Percentiles rank a stretch among this genome's conserved stretches.
Evolutionary conservation across 2,113 vertebrate genomes (phyloP).

Genomic region (Ictalurus furcatus): DNA sequence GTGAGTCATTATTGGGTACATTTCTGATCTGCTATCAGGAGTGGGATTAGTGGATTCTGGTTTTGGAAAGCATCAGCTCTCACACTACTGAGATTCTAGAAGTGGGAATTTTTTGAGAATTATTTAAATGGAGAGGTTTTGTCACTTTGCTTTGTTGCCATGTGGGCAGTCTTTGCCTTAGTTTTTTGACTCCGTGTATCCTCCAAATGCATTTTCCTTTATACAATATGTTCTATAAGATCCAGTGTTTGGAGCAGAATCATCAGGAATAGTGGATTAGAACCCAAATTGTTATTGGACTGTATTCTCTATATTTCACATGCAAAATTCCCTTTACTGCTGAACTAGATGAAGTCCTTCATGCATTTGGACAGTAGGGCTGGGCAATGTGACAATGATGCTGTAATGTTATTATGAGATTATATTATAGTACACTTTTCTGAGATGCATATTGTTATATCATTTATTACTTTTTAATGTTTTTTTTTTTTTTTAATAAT

Average conservation of each 20-base stretch:
- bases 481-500: not conserved
- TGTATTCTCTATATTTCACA: not conserved
- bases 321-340: not conserved
- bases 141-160: not conserved
- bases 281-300: not conserved
- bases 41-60: not conserved
- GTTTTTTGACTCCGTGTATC: not conserved
- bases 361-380: not conserved
- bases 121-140: constrained; percentile 68
- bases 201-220: not conserved
- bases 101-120: constrained; percentile 61
- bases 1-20: not conserved
- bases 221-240: not conserved
- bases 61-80: constrained; percentile 36
- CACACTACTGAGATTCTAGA: constrained; percentile 77
- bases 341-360: not conserved
- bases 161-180: not conserved
- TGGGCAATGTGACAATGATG: not conserved
- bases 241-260: not conserved
- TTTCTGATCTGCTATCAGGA: not conserved
- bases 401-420: not conserved
- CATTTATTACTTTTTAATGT: not conserved
- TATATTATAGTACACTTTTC: not conserved
- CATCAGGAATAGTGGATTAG: not conserved
- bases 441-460: not conserved